phyloP scores from a whole-genome alignment of 2,797 vertebrate genomes.

The Tragopan temminckii region DNA sequence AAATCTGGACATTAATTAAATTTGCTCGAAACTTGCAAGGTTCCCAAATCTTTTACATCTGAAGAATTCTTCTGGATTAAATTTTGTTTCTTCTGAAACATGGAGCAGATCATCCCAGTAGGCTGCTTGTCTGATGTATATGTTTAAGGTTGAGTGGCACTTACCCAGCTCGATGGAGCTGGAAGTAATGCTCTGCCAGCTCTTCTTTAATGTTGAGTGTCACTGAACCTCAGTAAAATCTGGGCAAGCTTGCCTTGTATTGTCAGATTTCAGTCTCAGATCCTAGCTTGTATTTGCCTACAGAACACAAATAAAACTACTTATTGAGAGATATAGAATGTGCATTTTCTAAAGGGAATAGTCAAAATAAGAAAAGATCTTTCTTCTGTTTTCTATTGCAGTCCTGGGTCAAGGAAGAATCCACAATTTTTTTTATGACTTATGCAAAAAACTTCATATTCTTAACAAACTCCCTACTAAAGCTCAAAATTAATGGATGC shows the following conservation, averaged over 20 bases:
- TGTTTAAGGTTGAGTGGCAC: background rate
- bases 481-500: conserved; percentile 74
- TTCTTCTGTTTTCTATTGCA: conserved; percentile 79
- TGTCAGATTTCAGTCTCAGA: background rate
- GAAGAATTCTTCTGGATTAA: background rate
- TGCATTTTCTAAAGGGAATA: conserved; percentile 11
- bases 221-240: background rate
- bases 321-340: background rate
- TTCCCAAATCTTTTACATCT: background rate
- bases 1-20: background rate
- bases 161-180: background rate
- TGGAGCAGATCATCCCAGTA: background rate
- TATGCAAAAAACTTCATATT: conserved; percentile 78
- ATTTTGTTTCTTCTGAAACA: background rate
- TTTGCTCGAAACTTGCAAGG: background rate
- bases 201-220: background rate
- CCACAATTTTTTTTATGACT: conserved; percentile 81
- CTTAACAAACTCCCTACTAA: conserved; percentile 83
- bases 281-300: background rate
- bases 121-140: background rate
- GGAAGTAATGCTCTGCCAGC: background rate
- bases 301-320: background rate
- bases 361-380: background rate
- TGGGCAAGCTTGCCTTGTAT: background rate
- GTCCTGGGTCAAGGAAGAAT: conserved; percentile 81